A percentile compares a stretch with the other conserved stretches of the same genome.
Evolutionary conservation across 2,113 vertebrate species (phyloP).

Genomic region (Sinocyclocheilus maitianheensis): DNA sequence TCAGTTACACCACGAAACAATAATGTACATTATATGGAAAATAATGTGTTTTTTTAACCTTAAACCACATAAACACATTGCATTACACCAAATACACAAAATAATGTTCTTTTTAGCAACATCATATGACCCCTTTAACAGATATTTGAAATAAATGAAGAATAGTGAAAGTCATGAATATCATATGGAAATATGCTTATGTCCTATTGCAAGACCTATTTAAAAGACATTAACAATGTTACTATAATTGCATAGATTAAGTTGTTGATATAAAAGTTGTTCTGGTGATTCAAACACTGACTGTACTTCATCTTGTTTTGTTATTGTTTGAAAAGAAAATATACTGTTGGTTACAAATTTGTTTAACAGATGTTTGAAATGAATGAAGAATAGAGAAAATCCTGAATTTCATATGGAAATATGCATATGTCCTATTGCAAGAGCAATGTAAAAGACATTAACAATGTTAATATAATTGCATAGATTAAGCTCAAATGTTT

Average conservation of each 20-base stretch:
- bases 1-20: neutral
- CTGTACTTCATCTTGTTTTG: slow-evolving; percentile 3
- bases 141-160: neutral
- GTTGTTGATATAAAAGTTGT: neutral
- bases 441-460: neutral
- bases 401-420: neutral
- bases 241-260: neutral
- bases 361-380: too few species aligned
- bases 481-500: neutral
- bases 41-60: too few species aligned
- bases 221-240: neutral
- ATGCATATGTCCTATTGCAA: neutral
- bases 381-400: neutral
- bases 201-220: neutral
- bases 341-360: neutral
- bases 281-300: neutral
- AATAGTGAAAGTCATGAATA: neutral
- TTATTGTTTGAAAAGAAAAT: neutral
- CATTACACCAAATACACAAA: too few species aligned
- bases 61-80: too few species aligned
- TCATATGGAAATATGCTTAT: neutral
- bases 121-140: neutral
- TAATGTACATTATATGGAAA: too few species aligned
- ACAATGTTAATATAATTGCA: neutral
- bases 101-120: too few species aligned